Base-by-base conservation (phyloP, 1,140 invertebrate species). In the Dendroctonus ponderosae region DNA sequence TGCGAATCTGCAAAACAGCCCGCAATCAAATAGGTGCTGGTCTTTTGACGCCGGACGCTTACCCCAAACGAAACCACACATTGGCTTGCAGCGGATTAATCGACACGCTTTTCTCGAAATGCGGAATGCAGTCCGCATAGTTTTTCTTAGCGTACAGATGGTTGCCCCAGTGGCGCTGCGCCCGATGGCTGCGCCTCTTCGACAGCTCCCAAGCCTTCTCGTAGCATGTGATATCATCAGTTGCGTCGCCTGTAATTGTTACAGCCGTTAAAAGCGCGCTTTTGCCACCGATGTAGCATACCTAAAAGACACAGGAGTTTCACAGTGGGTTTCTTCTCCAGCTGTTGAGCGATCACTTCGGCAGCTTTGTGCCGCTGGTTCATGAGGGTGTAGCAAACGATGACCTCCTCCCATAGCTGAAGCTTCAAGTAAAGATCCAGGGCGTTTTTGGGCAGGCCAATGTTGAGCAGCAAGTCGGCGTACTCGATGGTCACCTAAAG, bases 141-240 rank as follows among this genome's bases (percentile, higher is more conserved):
- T 91, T 81, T 75, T 91, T 90, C 72, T 83, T 87, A 53, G 83
- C 81, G 79, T 86, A 94, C 68, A 91, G 86, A 78, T 89, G 91
- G 57, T 88, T 83, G 69, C 85, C 92, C 93, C 85, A 98, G 75
- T 88, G 93, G 50, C 90, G 83, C 76, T 96, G 90, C 6, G 89
- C 91, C 63, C 90, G 81, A 66, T 90, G 89, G 77, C 90, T 94
- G 59, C 84, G 87, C 51, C 87, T 79, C 12, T 88, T 85, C 0
- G 94, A 97, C 56, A 98, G 81, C 73, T 91, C 85, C 94, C 96
- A 98, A 0, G 96, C 96, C 75, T 89, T 91, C 71, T 92, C 84
- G 78, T 97, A 99, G 78, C 87, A 89, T 5, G 86, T 89, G 5
- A 91, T 85, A 81, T 98, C 94, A 75, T 88, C 86, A 73, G 83